Conservation (phyloP, 1,140 invertebrate genomes). For the Cherax destructor region DNA sequence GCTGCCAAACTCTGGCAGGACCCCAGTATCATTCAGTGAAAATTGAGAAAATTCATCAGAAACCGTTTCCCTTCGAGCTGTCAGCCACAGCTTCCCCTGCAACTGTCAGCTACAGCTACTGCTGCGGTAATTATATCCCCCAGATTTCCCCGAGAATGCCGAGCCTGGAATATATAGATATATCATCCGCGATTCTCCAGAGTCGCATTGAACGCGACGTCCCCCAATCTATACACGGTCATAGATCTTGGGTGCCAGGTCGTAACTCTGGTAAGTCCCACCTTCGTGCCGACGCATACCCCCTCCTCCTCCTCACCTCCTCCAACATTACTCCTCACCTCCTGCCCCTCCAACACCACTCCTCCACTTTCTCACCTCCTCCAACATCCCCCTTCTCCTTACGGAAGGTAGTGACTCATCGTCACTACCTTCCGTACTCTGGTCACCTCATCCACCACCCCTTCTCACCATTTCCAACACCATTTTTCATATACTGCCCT, state of each 20-base stretch:
- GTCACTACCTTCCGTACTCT: no score
- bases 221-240: conserved; percentile 52
- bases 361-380: no score
- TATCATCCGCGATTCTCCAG: conserved; percentile 31
- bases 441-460: neutral
- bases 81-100: no score
- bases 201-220: conserved; percentile 44
- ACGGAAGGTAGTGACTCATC: neutral
- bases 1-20: neutral
- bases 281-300: conserved; percentile 29
- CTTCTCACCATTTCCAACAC: neutral
- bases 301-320: neutral
- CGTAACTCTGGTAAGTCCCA: conserved; percentile 36
- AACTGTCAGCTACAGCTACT: neutral
- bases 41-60: conserved; percentile 5
- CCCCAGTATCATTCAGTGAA: neutral
- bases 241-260: conserved; percentile 34
- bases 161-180: conserved; percentile 10
- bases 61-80: neutral
- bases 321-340: neutral
- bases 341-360: neutral
- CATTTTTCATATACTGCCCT: no score
- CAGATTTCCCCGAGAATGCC: conserved; percentile 23
- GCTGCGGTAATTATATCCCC: neutral
- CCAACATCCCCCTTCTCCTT: neutral